phyloP scores from a whole-genome alignment of 2,113 vertebrate species.

The Heliornis fulica region DNA sequence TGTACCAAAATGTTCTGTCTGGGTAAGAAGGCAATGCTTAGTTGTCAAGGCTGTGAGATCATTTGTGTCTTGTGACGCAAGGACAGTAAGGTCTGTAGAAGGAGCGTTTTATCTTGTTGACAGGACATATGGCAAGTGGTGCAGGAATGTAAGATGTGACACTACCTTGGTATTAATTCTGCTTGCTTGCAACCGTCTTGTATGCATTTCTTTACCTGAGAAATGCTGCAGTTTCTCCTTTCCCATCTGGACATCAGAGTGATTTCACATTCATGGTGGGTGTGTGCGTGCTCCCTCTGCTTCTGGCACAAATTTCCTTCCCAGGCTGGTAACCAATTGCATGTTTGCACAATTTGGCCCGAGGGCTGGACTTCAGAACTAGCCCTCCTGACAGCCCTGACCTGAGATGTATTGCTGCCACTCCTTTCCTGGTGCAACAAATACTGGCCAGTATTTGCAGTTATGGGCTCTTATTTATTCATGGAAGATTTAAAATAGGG shows the following conservation, averaged over 20 bases:
- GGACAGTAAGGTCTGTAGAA: background rate
- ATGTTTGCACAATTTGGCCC: background rate
- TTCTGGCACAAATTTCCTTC: background rate
- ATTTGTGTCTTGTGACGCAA: background rate
- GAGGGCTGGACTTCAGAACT: background rate
- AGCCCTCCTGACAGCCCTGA: background rate
- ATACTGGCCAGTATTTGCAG: background rate
- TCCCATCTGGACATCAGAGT: background rate
- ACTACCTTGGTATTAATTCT: background rate
- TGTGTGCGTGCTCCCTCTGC: background rate
- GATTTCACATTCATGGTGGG: background rate
- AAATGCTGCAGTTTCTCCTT: background rate
- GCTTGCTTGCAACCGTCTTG: background rate
- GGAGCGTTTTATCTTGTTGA: background rate
- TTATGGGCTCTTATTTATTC: background rate
- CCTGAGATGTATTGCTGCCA: background rate
- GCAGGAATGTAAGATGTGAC: background rate
- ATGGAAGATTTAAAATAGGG: background rate
- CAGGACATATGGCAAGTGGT: background rate
- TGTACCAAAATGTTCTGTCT: background rate
- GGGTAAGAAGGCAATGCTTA: background rate
- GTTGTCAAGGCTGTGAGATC: background rate
- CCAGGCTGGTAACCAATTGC: fast-evolving
- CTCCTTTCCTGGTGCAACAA: background rate
- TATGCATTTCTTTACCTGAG: background rate